Evolutionary conservation across 2,888 invertebrate species (phyloP), one percentile per base, ranked within the genome.

Genomic region (Caenorhabditis macrosperma): DNA sequence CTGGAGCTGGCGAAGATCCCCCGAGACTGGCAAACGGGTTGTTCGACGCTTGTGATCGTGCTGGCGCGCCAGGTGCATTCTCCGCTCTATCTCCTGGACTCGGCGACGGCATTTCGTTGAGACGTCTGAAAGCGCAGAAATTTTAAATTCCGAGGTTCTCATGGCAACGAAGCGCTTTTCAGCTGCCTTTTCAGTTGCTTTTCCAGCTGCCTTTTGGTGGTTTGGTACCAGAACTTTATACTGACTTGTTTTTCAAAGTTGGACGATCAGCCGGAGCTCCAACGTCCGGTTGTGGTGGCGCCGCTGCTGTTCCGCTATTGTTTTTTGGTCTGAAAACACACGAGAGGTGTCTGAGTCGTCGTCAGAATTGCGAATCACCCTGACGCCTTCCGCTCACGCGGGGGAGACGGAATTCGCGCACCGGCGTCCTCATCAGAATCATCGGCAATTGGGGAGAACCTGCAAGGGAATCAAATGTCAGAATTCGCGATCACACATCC

Each of bases 391-490:
- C 59, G 74, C 64, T 64, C 74, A 74, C 64, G 64, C 15, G 81
- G 81, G 22, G 81, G 81, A 50, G 81, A 81, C 57, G 81, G 81
- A 48, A 81, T 81, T 24, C 75, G 38, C 35, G 68, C 69, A 5
- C 67, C 60, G n/a, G 50, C 44, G 10, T 81, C 77, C 20, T 77
- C 77, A 15, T 82, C 82, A 38, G 82, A 80, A n/a, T 66, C 74
- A 48, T 82, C 82, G 33, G 80, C 75, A 61, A 84, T 84, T 33
- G 83, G 80, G 1, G 84, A 84, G 72, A 81, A 84, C 22, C 82
- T 82, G 67, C 67, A 75, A 66, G 38, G 30, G 66, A 24, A 22
- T 35, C 33, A 46, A 24, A 63, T 60, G 59, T 57, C 74, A 74
- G 74, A 74, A 74, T 74, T 41, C 7, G 12, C n/a, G 30, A 66